Evolutionary conservation across 2,888 invertebrate genomes (phyloP), one percentile per base, ranked within the genome.

Genomic region (Lagria hirta): DNA sequence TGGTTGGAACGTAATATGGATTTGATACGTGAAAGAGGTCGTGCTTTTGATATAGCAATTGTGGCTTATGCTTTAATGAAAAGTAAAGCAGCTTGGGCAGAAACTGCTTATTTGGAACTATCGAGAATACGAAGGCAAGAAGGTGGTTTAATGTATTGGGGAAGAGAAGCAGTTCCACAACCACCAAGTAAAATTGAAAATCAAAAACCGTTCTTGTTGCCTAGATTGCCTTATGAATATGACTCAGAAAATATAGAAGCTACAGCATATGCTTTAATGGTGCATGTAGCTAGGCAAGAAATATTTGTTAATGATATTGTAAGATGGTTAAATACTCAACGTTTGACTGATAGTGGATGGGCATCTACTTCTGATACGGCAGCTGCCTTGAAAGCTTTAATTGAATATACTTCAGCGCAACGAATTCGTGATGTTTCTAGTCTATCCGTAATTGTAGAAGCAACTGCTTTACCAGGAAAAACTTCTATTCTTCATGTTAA

Each of bases 201-300:
- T 73, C 92, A 93, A 65, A 88, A 90, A 65, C 91, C 91, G 4
- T 95, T 92, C 79, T 75, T 89, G 1, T 73, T 93, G 47, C 93
- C 96, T 0, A 82, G 96, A 0, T 73, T 92, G 43, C 91, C 93
- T 0, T 91, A 93, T 69, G 83, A 82, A 56, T 90, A 85, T 67
- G 97, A 97, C 73, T 83, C 91, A 0, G 85, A 88, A 65, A 96
- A 95, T 68, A 86, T 96, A 27, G 94, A 94, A 63, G 84, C 95
- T 0, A 97, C 96, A 0, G 88, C 95, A 0, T 96, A 94, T 68
- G 96, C 90, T 1, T 73, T 97, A 30, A 74, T 97, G 58, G 87
- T 92, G 0, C 91, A 93, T 65, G 90, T 91, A 49, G 87, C 87
- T 16, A 79, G 90, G 10, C 86, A 92, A 66, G 91, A 92, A 63